phyloP scores from a whole-genome alignment of 2,888 invertebrate genomes.

The Anticlea derivata region DNA sequence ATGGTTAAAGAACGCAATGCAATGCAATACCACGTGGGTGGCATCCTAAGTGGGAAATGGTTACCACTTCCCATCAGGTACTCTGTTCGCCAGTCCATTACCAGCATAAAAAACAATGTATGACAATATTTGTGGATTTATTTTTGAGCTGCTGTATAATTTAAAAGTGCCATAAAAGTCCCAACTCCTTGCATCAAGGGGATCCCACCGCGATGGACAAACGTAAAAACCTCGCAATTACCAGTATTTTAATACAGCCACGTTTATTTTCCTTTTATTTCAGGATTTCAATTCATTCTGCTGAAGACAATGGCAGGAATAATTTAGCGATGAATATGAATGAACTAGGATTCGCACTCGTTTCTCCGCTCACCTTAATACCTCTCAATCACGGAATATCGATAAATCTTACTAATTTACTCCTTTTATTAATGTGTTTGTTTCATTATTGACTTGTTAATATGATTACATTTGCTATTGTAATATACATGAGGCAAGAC shows the following conservation, averaged over 20 bases:
- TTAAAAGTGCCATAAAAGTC: not conserved
- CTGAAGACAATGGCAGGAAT: constrained; percentile 70
- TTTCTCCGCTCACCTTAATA: constrained; percentile 64
- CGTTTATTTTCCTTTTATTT: constrained; percentile 58
- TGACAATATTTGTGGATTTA: no score
- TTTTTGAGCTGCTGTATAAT: no score
- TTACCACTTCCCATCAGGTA: no score
- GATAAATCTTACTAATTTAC: constrained; percentile 55
- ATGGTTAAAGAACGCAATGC: no score
- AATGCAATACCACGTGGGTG: no score
- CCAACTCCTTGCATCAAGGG: not conserved
- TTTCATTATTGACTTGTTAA: constrained; percentile 9
- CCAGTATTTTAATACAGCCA: constrained; percentile 53
- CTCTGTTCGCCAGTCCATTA: no score
- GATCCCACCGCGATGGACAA: constrained; percentile 33
- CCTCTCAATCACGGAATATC: constrained; percentile 48
- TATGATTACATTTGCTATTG: constrained; percentile 21
- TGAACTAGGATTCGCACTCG: constrained; percentile 68
- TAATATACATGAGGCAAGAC: not conserved
- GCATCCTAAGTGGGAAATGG: no score
- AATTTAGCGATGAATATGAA: constrained; percentile 78
- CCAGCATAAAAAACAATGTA: no score
- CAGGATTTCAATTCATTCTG: constrained; percentile 64
- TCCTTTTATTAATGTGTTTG: constrained; percentile 32
- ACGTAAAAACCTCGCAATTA: constrained; percentile 48